Evolutionary conservation across 92 coral and sea anemone species (phyloP), one percentile per base, ranked within the genome.

Genomic region (Porites evermanni): DNA sequence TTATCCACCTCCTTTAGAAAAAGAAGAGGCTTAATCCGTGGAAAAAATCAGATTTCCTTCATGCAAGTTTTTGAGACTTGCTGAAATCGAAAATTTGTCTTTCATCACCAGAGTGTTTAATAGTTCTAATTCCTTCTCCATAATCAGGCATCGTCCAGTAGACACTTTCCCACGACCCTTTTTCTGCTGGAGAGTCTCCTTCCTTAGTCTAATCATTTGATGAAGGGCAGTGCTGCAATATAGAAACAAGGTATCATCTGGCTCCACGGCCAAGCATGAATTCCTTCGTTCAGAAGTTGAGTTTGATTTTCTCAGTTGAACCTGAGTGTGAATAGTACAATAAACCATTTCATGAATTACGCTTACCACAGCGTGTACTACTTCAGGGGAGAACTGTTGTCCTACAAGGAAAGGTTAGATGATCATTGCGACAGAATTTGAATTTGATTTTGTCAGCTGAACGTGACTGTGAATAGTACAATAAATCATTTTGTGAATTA

Each of bases 301-400:
- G 71, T 17, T 32, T 12, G 67, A 65, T 77, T 70, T 88, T 73
- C 64, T 88, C 59, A 11, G 64, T 66, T 64, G 77, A 8, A 81
- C 74, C 2, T 70, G 83, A 47, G 74, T 24, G 51, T 64, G 80
- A 74, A 88, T 73, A 14, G 66, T 66, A 44, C 59, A 38, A 16
- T 81, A 74, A 64, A 74, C 91, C 87, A 88, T 51, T 71, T 89
- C 68, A 75, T 83, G 92, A n/a, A 88, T 68, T 1, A 88, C 88
- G 78, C 88, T 69, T 61, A 83, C 23, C 69, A 83, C 88, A 19
- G 76, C 77, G 20, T 83, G 19, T 38, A 83, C 89, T 59, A 74
- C 79, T 56, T 84, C 81, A 12, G 20, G 53, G 58, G 54, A 21
- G 73, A 66, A 75, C n/a, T 65, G 72, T 60, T 26, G 68, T 61